Conservation (phyloP, 2,113 vertebrate species). For the Cheirogaleus medius region DNA sequence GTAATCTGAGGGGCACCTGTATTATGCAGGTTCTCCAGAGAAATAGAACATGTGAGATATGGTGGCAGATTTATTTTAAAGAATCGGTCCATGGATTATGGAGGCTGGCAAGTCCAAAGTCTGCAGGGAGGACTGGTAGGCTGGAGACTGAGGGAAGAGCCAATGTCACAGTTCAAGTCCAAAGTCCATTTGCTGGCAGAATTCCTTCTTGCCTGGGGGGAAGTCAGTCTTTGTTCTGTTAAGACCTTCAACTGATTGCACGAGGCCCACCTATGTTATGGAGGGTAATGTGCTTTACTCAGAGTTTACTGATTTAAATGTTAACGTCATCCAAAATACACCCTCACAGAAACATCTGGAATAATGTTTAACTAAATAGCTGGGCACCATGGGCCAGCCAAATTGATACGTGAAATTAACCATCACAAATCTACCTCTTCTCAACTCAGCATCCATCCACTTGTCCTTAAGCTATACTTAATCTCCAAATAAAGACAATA, state of each 20-base stretch:
- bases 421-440: not conserved
- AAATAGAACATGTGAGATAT: not conserved
- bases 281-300: not conserved
- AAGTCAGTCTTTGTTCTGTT: not conserved
- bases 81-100: not conserved
- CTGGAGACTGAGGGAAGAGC: not conserved
- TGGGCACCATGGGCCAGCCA: not conserved
- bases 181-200: not conserved
- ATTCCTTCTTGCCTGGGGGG: not conserved
- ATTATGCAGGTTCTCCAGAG: not conserved
- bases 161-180: not conserved
- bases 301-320: not conserved
- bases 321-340: not conserved
- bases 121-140: not conserved
- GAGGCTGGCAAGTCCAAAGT: not conserved
- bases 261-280: not conserved
- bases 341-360: not conserved
- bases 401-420: not conserved
- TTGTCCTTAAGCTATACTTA: not conserved
- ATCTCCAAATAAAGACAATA: not conserved
- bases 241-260: not conserved
- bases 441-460: not conserved
- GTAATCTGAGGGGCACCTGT: not conserved
- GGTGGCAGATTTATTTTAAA: not conserved
- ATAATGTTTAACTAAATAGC: not conserved